These are phyloP conservation scores for Stichopus horrens DNA, from an alignment of 53 echinoderm and acorn worm genomes.

Conservation along the genomic window DNA sequence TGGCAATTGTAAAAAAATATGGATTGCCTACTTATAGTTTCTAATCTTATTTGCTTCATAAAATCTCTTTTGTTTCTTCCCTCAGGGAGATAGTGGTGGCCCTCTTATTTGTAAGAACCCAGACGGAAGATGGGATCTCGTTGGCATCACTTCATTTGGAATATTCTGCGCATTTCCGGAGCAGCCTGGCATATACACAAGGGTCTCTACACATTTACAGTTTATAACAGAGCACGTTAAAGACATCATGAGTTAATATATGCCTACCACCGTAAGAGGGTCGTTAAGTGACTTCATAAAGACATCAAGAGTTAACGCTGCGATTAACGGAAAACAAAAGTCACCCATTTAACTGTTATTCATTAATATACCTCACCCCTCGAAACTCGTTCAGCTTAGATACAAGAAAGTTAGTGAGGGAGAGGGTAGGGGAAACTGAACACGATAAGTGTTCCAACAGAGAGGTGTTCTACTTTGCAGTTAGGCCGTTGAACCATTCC, in stretches of 20 bases:
- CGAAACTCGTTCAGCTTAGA: too few relatives aligned
- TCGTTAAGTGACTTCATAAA: too few relatives aligned
- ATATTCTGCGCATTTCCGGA: conserved; percentile 30
- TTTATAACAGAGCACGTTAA: background rate
- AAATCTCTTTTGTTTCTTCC: background rate
- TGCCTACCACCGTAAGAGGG: too few relatives aligned
- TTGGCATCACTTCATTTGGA: conserved; percentile 37
- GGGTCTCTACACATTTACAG: background rate
- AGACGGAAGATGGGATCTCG: conserved; percentile 34
- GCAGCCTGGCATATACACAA: conserved; percentile 2
- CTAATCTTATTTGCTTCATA: too few relatives aligned
- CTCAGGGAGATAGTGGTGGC: conserved; percentile 51
- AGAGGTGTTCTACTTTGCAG: background rate
- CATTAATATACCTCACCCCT: too few relatives aligned
- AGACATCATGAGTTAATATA: background rate
- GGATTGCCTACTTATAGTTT: too few relatives aligned
- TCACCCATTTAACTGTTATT: too few relatives aligned
- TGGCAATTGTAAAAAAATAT: too few relatives aligned
- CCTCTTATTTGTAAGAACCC: conserved; percentile 45
- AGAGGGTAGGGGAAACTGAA: background rate
- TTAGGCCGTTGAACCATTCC: too few relatives aligned
- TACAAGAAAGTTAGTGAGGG: background rate
- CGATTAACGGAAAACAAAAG: too few relatives aligned
- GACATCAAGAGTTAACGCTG: too few relatives aligned
- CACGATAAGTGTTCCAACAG: background rate